Evolutionary conservation across 2,797 vertebrate genomes (phyloP), one percentile per base, ranked within the genome.

Genomic region (Melanotaenia maccullochi): DNA sequence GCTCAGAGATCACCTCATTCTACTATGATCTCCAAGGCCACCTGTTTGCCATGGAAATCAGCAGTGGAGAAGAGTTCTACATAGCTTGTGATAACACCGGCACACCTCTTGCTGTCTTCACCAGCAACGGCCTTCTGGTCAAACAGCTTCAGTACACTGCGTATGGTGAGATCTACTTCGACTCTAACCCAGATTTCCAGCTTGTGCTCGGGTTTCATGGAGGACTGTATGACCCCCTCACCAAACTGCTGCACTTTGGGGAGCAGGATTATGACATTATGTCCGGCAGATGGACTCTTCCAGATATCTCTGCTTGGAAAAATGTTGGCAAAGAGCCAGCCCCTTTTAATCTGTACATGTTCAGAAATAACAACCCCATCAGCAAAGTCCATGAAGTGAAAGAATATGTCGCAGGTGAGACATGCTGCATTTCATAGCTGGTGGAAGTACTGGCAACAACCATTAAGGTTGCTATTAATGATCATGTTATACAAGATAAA

Each of bases 111-210:
- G 98, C 97, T 1, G 96, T 99, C 68, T 99, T 99, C 85, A 99
- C 97, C 76, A 99, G 97, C 89, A 98, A 99, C 0, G 98, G 98
- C 33, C 95, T 96, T 2, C 95, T 99, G 93, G 94, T 99, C 33
- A 99, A 99, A 76, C 97, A 99, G 93, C 95, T 99, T n/a, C 98
- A 99, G 63, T 99, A 99, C 85, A 99, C 98, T 0, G 98, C 98
- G 0, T 99, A 98, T 0, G 98, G 98, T 0, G 98, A 99, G 79
- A 95, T 99, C 82, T 99, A 99, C 89, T 97, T 98, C 0, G 98
- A 99, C 90, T 99, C 98, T 7, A 99, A 99, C 85, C 96, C 97
- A 54, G 97, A 99, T 83, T 98, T 99, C 71, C 97, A 98, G 84
- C 90, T 99, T 33, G 95, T 99, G 36, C 95, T 99, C 0, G 98